A percentile compares a stretch with the other conserved stretches of the same genome.
Conservation (phyloP, 2,797 vertebrate species). For the Lerista edwardsae region DNA sequence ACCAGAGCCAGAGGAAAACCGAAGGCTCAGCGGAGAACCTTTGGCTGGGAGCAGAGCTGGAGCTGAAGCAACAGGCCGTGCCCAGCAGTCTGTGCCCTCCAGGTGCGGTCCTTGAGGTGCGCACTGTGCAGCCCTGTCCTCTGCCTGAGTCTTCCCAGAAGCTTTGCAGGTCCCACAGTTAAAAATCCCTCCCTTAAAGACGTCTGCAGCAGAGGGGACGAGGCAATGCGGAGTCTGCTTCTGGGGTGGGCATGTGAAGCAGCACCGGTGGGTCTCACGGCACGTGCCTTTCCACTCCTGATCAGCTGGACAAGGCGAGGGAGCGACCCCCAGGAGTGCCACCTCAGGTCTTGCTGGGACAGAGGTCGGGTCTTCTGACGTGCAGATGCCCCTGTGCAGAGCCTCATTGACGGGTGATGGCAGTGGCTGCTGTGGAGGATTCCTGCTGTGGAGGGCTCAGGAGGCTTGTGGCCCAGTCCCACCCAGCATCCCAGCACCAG, state of each 20-base stretch:
- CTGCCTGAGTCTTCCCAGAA: background rate
- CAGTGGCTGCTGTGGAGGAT: too few species aligned
- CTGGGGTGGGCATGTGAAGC: background rate
- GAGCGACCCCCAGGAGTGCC: background rate
- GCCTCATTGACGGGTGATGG: background rate
- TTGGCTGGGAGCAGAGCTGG: background rate
- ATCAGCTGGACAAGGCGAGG: conserved; percentile 6
- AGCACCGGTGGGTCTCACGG: background rate
- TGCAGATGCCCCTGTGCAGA: too few species aligned
- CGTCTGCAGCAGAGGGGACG: background rate
- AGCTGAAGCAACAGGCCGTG: background rate
- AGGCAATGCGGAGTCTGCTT: background rate
- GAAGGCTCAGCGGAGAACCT: background rate
- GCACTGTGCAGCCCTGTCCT: background rate
- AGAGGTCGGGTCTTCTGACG: background rate
- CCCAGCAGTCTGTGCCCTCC: background rate
- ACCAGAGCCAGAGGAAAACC: too few species aligned
- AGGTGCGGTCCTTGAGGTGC: background rate
- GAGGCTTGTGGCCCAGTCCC: too few species aligned
- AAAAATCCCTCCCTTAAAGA: background rate
- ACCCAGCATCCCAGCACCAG: too few species aligned
- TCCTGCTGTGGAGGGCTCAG: too few species aligned
- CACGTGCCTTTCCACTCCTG: background rate
- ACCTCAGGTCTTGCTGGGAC: background rate
- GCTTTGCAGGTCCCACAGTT: too few species aligned